Base-by-base conservation (phyloP, 2,888 invertebrate species). In the Eilema caniola region DNA sequence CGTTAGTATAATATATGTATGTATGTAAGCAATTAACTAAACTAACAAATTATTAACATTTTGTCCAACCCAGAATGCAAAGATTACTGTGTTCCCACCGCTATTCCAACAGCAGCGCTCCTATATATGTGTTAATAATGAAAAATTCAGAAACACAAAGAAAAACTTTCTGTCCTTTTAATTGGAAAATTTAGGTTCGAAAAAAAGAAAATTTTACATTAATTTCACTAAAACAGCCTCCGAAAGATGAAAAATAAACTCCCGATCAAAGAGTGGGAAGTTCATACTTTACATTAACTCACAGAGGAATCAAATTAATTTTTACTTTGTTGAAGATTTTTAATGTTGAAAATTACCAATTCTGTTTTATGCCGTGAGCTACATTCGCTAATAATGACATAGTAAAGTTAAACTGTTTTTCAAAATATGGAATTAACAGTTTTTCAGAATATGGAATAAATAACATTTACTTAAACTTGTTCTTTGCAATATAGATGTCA, bases 291-390 rank as follows among this genome's bases (percentile, higher is more conserved):
- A 66, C 66, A 77, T 77, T 67, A 71, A 71, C 69, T 73, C 57
- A 71, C 69, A 73, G 78, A 69, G 71, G 63, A 78, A 72, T 73
- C 24, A 59, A 37, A 78, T 75, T 73, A 75, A 69, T 73, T 73
- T 70, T 66, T 56, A 73, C 66, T 78, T 78, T 71, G 24, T 53
- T 64, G 63, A 68, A 25, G 11, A 67, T 68, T 75, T 53, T 33
- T 33, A 65, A 65, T 56, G 23, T 33, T 23, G 11, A 3, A 63
- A 23, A 33, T 23, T 7, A 62, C 14, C 7, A 23, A 33, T 37
- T 61, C 69, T 62, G 59, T 69, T 72, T 63, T 69, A 66, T 59
- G 72, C 53, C 53, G 53, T n/a, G 28, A 5, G 28, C 28, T 2
- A 28, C 5, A 5, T 28, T 28, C 2, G 28, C 28, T 5, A n/a